A percentile compares a stretch with the other conserved stretches of the same genome.
Conservation (phyloP, 1,140 invertebrate species). For the Lucilia sericata region DNA sequence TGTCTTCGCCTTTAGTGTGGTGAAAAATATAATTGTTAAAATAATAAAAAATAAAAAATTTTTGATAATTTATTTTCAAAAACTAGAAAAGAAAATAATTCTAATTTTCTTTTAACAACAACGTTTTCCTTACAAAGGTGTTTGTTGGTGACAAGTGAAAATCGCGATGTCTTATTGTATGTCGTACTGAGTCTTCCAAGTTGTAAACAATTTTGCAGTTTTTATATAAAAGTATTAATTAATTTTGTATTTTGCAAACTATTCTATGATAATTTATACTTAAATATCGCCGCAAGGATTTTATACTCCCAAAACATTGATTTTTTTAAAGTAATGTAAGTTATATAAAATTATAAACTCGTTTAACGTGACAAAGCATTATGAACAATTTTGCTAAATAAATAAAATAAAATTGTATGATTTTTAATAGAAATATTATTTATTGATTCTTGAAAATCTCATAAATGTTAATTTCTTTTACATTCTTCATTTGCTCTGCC, state of each 20-base stretch:
- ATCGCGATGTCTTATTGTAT: neutral
- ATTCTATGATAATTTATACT: neutral
- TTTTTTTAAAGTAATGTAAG: constrained; percentile 12
- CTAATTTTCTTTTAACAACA: constrained; percentile 17
- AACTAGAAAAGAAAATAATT: neutral
- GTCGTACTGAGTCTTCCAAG: constrained; percentile 20
- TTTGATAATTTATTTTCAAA: neutral
- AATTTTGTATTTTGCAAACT: neutral
- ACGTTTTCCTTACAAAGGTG: neutral
- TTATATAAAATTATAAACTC: neutral
- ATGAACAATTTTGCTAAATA: neutral
- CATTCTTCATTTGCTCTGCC: neutral
- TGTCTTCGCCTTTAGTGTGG: constrained; percentile 40
- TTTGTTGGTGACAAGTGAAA: constrained; percentile 15
- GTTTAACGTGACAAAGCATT: neutral
- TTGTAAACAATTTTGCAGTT: constrained; percentile 13
- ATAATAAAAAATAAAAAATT: neutral
- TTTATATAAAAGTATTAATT: neutral
- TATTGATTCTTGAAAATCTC: neutral
- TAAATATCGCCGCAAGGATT: neutral
- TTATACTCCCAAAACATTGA: neutral
- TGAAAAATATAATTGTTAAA: constrained; percentile 10
- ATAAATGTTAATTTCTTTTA: neutral
- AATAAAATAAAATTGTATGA: neutral
- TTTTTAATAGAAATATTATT: neutral